Percentiles rank a stretch among this genome's conserved stretches.
Evolutionary conservation across 2,888 invertebrate species (phyloP).

Genomic region (Drosophila kambysellisi): DNA sequence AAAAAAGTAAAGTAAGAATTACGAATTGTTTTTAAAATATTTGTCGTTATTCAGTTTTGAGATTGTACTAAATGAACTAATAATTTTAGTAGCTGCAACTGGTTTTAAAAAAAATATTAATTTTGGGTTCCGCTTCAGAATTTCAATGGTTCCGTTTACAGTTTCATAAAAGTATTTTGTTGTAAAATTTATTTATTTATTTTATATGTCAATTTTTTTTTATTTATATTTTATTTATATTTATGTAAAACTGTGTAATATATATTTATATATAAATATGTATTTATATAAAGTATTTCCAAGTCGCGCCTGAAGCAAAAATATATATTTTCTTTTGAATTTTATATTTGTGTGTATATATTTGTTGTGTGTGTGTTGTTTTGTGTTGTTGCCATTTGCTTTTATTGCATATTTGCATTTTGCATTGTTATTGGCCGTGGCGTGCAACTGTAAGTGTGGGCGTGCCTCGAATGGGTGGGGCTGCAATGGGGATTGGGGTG

Average conservation of each 20-base stretch:
- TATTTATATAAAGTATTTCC: conserved; percentile 20
- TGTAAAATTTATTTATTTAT: too few relatives aligned
- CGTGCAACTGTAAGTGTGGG: conserved; percentile 22
- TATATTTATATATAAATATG: too few relatives aligned
- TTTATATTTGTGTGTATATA: conserved; percentile 7
- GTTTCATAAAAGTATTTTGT: too few relatives aligned
- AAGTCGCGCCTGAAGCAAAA: conserved; percentile 4
- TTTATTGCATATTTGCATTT: conserved; percentile 77
- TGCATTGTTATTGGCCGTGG: conserved; percentile 73
- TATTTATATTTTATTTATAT: too few relatives aligned
- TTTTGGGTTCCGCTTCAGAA: not conserved
- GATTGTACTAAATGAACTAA: not conserved
- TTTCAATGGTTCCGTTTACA: not conserved
- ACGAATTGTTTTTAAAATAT: not conserved
- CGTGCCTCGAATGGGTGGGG: conserved; percentile 34
- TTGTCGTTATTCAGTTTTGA: not conserved
- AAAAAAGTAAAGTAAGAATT: not conserved
- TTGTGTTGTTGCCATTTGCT: conserved; percentile 53
- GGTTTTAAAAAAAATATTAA: not conserved
- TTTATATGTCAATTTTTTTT: too few relatives aligned
- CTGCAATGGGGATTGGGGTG: not conserved
- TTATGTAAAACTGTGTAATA: too few relatives aligned
- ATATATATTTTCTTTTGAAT: conserved; percentile 7
- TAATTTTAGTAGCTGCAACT: not conserved
- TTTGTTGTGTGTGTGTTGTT: conserved; percentile 17